Evolutionary conservation across 2,113 vertebrate genomes (phyloP), one percentile per base, ranked within the genome.

Genomic region (Mugil cephalus): DNA sequence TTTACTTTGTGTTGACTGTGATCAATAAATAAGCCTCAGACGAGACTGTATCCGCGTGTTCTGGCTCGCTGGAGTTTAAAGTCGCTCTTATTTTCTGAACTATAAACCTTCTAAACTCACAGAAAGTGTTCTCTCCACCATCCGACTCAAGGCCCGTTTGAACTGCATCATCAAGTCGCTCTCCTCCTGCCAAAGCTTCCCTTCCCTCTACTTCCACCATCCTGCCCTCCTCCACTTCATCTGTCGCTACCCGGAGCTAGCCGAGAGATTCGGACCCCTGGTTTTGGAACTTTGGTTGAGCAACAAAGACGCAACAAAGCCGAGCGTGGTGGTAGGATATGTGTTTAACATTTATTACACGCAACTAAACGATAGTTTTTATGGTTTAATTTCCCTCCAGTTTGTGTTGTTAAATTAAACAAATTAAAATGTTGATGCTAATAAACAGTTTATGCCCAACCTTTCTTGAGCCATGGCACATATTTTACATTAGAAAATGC

Each of bases 211-310:
- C 60, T 83, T 91, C 40, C 96, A 96, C 81, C 95, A 96, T 81
- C 93, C 95, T 1, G 83, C 93, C 5, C 85, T 98, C 56, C 93
- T 97, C 85, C 94, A 90, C 84, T 94, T 98, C 78, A 94, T 98
- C 83, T 95, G 95, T 70, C 46, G 8, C 19, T 96, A 96, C 77
- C 92, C 95, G 13, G 95, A 95, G 56, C 86, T 99, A 48, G 89
- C 93, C 63, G 94, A 96, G 40, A 93, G 81, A 69, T 96, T 96
- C 80, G 96, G 96, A n/a, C 51, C 87, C 7, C 39, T 54, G 4
- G 84, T 94, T 46, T 88, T 98, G 54, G 94, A 95, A 1, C 92
- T 95, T 53, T 97, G 96, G 96, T 93, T 99, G 88, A 93, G 86
- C 88, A 87, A 89, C 40, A 69, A 70, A 40, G 79, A 81, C 11